A percentile compares a stretch with the other conserved stretches of the same genome.
These are phyloP conservation scores for Clostera curtula DNA, from an alignment of 2,888 invertebrate genomes.

Conservation along the genomic window DNA sequence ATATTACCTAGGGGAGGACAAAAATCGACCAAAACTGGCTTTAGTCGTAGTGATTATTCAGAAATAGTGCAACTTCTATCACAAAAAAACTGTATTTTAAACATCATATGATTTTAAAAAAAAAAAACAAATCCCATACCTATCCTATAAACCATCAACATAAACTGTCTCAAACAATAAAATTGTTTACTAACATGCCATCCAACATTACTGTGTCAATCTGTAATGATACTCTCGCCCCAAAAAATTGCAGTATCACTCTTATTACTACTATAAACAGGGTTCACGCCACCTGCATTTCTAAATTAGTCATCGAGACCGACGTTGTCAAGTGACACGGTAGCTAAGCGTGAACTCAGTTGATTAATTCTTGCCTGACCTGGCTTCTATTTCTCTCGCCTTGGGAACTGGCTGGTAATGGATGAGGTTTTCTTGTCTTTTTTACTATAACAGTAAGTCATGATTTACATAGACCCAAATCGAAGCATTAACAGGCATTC, in stretches of 20 bases:
- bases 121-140: not conserved
- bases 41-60: too few relatives aligned
- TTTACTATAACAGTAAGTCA: too few relatives aligned
- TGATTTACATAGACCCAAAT: too few relatives aligned
- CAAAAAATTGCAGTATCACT: constrained; percentile 3
- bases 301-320: constrained; percentile 18
- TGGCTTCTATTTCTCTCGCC: constrained; percentile 33
- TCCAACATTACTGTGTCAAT: constrained; percentile 23
- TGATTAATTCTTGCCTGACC: constrained; percentile 44
- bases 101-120: too few relatives aligned
- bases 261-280: constrained; percentile 8
- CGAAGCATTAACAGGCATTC: too few relatives aligned
- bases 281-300: constrained; percentile 5
- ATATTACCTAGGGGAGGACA: too few relatives aligned
- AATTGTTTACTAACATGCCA: constrained; percentile 25
- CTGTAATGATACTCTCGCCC: constrained; percentile 9
- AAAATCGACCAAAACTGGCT: too few relatives aligned
- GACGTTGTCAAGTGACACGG: constrained; percentile 34
- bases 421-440: too few relatives aligned
- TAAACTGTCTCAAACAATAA: constrained; percentile 22
- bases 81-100: too few relatives aligned
- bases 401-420: constrained; percentile 20
- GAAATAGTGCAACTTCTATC: too few relatives aligned
- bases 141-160: constrained; percentile 12
- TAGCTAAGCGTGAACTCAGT: constrained; percentile 31